Evolutionary conservation across 2,797 vertebrate species (phyloP).

Genomic region (Clarias laeviceps): DNA sequence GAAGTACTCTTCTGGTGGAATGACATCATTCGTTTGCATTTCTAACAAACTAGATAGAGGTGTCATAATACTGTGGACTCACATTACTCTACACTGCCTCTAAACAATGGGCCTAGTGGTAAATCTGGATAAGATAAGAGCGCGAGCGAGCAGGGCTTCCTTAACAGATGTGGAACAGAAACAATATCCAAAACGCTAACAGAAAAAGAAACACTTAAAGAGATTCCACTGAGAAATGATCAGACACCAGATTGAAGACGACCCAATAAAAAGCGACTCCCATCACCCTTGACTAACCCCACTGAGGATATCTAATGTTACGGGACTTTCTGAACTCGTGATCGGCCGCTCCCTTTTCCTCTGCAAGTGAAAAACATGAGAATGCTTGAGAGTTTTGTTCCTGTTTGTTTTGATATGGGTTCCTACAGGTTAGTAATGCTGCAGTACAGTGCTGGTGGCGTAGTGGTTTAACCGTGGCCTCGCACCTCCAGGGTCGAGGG

Average conservation of each 20-base stretch:
- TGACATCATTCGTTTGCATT: background rate
- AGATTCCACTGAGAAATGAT: background rate
- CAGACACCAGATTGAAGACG: background rate
- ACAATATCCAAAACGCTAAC: background rate
- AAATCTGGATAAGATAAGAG: constrained; percentile 1
- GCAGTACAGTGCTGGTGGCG: too few relatives aligned
- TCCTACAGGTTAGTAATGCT: background rate
- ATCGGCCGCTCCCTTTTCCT: background rate
- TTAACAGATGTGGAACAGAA: background rate
- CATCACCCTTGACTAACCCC: background rate
- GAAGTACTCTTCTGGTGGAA: background rate
- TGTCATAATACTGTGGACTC: background rate
- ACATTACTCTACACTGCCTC: background rate
- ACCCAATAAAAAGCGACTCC: background rate
- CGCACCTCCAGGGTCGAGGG: too few relatives aligned
- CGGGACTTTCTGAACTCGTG: background rate
- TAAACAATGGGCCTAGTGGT: background rate
- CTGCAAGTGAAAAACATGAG: background rate
- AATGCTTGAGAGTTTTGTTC: background rate
- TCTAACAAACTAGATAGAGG: background rate
- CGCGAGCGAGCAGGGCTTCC: background rate
- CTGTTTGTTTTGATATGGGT: background rate
- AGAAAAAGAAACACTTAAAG: background rate
- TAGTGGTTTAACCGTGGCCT: too few relatives aligned
- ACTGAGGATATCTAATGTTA: background rate